Percentiles rank a stretch among this genome's conserved stretches.
These are phyloP conservation scores for Macrotrachela quadricornifera DNA, from an alignment of 1,140 invertebrate genomes.

Conservation along the genomic window DNA sequence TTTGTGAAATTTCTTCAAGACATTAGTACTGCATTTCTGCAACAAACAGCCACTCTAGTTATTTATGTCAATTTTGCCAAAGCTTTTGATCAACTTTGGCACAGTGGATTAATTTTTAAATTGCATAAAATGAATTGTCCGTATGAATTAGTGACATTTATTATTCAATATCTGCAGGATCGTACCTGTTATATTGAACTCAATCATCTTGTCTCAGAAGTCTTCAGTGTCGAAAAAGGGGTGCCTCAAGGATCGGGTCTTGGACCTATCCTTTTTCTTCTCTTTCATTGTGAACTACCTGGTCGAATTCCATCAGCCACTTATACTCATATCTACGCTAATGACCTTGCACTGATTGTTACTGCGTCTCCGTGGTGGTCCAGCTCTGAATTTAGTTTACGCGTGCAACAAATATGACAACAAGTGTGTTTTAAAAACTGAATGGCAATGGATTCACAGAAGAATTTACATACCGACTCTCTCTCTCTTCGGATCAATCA, in stretches of 20 bases:
- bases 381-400: too few relatives aligned
- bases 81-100: constrained; percentile 10
- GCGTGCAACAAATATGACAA: too few relatives aligned
- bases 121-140: background rate
- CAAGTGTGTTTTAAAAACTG: too few relatives aligned
- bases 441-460: too few relatives aligned
- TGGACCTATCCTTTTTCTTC: constrained; percentile 10
- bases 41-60: too few relatives aligned
- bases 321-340: too few relatives aligned
- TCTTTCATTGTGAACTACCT: background rate
- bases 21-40: background rate
- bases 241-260: constrained; percentile 13
- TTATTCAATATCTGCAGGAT: constrained; percentile 3
- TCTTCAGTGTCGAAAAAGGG: background rate
- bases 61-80: constrained; percentile 8
- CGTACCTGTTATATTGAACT: constrained; percentile 6
- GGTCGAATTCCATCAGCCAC: background rate
- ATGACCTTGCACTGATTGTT: too few relatives aligned
- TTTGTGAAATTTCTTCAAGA: background rate
- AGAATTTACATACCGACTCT: too few relatives aligned
- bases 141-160: too few relatives aligned
- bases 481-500: too few relatives aligned
- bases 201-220: constrained; percentile 2
- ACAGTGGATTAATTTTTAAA: constrained; percentile 8
- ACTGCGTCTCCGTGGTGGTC: too few relatives aligned